Percentiles rank a stretch among this genome's conserved stretches.
Conservation (phyloP, 2,797 vertebrate genomes). For the Clarias pachynema region DNA sequence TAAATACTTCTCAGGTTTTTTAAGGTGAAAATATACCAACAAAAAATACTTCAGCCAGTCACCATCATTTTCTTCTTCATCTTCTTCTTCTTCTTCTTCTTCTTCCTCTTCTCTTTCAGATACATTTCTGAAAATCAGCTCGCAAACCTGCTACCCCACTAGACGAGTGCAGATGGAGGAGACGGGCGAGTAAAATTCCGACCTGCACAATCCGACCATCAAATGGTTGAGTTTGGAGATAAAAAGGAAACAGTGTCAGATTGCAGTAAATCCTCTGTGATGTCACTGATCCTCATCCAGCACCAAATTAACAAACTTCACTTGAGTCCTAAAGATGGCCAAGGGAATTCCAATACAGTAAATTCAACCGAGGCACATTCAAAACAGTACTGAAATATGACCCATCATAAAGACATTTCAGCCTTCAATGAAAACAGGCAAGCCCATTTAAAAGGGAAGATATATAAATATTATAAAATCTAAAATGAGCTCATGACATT, state of each 20-base stretch:
- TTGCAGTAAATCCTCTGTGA: constrained; percentile 18
- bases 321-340: not conserved
- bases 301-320: not conserved
- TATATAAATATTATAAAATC: not conserved
- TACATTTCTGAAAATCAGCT: constrained; percentile 1
- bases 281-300: constrained; percentile 10
- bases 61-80: not conserved
- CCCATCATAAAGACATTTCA: not conserved
- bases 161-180: not conserved
- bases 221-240: constrained; percentile 9
- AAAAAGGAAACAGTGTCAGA: constrained; percentile 21
- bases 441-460: not conserved
- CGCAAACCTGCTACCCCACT: constrained; percentile 7
- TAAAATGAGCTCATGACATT: constrained; percentile 1
- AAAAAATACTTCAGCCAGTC: not conserved
- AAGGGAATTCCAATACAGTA: not conserved
- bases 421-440: not conserved
- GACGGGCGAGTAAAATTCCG: not conserved
- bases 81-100: not conserved
- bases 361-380: not conserved
- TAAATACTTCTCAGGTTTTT: constrained; percentile 27
- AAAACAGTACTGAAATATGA: not conserved
- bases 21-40: constrained; percentile 15
- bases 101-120: not conserved
- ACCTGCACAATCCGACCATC: constrained; percentile 31